phyloP scores from a whole-genome alignment of 2,797 vertebrate species.

The Steatocranus sp. region DNA sequence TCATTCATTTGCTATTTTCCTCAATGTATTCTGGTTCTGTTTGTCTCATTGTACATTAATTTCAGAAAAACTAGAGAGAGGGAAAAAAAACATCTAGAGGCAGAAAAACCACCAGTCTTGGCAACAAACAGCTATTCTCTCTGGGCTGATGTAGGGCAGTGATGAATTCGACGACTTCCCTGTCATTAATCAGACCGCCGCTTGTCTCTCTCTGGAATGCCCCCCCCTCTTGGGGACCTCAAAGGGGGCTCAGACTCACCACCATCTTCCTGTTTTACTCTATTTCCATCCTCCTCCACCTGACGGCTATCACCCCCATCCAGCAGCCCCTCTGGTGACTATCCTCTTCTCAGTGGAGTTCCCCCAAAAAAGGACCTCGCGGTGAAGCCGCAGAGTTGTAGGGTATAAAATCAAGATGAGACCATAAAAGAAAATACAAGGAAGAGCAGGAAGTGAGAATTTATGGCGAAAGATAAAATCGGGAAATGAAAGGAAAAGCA shows the following conservation, averaged over 20 bases:
- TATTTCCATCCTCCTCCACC: not conserved
- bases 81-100: conserved; percentile 1
- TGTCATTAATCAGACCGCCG: conserved; percentile 67
- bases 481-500: not conserved
- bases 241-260: not conserved
- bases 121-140: conserved; percentile 30
- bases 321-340: conserved; percentile 9
- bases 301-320: conserved; percentile 9
- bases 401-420: not conserved
- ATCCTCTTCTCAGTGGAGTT: conserved; percentile 5
- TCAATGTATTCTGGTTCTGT: not conserved
- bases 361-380: not conserved
- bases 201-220: conserved; percentile 34
- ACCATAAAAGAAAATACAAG: not conserved
- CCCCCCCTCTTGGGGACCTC: conserved; percentile 6
- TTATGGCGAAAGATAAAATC: not conserved
- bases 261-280: not conserved
- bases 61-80: not conserved
- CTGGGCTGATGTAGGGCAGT: conserved; percentile 44
- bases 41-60: conserved; percentile 31
- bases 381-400: not conserved
- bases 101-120: conserved; percentile 21
- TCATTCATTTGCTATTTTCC: conserved; percentile 19
- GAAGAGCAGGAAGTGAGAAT: not conserved
- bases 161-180: conserved; percentile 60